phyloP scores from a whole-genome alignment of 1,140 invertebrate genomes.

The Procambarus clarkii region DNA sequence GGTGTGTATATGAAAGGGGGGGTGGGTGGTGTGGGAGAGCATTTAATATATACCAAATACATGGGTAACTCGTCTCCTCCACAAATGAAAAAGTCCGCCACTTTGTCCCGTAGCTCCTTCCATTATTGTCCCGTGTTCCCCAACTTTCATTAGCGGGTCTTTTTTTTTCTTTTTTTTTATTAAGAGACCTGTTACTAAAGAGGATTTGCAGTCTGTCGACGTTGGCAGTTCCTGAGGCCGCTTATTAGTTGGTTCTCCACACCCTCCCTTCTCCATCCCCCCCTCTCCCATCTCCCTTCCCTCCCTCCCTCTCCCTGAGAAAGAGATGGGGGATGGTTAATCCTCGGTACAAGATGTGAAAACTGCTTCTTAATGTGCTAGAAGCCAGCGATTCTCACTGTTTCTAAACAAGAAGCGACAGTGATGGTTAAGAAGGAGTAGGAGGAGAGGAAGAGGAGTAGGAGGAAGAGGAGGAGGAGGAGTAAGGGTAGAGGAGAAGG shows the following conservation, averaged over 20 bases:
- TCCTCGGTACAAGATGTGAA: background rate
- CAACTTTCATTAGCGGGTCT: slow-evolving; percentile 60
- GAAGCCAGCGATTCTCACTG: background rate
- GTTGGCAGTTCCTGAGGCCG: slow-evolving; percentile 57
- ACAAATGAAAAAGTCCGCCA: slow-evolving; percentile 56
- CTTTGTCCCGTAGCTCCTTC: slow-evolving; percentile 44
- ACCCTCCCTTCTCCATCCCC: background rate
- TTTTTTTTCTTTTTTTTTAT: slow-evolving; percentile 19
- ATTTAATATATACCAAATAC: slow-evolving; percentile 58
- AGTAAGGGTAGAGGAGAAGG: background rate
- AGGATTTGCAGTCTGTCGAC: slow-evolving; percentile 62
- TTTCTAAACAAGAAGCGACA: background rate
- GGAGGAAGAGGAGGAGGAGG: background rate
- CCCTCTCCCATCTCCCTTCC: background rate
- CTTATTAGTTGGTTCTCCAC: slow-evolving; percentile 32
- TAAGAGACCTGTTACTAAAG: slow-evolving; percentile 56
- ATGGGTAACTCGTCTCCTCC: slow-evolving; percentile 26
- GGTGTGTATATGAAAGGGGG: no score
- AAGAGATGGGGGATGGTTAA: background rate
- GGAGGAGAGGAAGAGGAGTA: background rate
- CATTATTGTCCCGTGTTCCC: slow-evolving; percentile 66
- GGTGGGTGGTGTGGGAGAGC: background rate
- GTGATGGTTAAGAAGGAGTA: background rate
- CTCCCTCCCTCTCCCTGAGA: background rate
- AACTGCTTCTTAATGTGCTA: background rate